Conservation (phyloP, 2,888 invertebrate species). For the Rhimphoctona megacephalus region DNA sequence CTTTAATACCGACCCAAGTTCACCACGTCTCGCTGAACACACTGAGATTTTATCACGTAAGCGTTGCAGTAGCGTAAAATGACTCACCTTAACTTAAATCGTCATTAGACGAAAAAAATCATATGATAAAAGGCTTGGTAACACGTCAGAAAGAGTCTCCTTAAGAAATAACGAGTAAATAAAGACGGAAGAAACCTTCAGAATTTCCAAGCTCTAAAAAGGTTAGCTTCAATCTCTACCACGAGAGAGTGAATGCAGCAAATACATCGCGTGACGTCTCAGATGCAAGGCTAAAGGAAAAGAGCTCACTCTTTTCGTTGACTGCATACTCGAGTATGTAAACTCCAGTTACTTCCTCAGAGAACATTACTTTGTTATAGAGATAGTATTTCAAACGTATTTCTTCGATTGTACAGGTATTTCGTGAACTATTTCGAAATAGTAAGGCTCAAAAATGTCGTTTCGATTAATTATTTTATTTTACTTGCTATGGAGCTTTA, state of each 20-base stretch:
- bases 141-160: conserved; percentile 30
- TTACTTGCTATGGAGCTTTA: not conserved
- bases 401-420: not conserved
- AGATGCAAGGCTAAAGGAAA: not conserved
- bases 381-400: not conserved
- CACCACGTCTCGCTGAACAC: conserved; percentile 32
- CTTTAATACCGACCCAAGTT: conserved; percentile 33
- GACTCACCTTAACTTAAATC: conserved; percentile 67
- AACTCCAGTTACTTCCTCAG: not conserved
- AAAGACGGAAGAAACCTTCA: conserved; percentile 73
- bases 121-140: conserved; percentile 18
- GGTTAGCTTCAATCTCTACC: conserved; percentile 20
- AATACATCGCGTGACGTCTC: conserved; percentile 24
- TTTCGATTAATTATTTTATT: not conserved
- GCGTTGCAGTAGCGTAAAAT: conserved; percentile 64
- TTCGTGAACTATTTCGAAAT: not conserved
- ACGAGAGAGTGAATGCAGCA: conserved; percentile 4
- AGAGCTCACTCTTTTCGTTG: conserved; percentile 15
- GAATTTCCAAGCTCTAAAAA: conserved; percentile 30
- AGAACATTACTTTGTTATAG: not conserved
- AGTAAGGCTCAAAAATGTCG: not conserved
- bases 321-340: not conserved
- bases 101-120: conserved; percentile 24
- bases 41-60: conserved; percentile 32
- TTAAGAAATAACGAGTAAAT: conserved; percentile 75